Percentiles rank a stretch among this genome's conserved stretches.
phyloP scores from a whole-genome alignment of 53 echinoderm and acorn worm genomes.

The Antedon mediterranea region DNA sequence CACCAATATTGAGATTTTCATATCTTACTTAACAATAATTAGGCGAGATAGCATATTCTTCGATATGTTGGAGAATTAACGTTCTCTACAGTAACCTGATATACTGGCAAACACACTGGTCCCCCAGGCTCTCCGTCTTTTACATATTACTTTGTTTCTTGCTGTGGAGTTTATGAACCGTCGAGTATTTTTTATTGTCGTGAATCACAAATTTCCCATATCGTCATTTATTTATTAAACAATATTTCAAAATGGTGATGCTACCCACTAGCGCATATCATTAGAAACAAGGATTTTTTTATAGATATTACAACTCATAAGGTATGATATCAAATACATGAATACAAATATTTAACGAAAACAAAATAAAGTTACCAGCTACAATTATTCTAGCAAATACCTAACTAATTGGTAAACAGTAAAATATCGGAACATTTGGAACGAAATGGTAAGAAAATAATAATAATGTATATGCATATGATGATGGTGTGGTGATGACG shows the following conservation, averaged over 20 bases:
- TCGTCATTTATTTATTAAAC: constrained; percentile 1
- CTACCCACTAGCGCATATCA: neutral
- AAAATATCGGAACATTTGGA: no score
- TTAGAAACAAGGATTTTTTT: neutral
- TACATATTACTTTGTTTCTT: neutral
- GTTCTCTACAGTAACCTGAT: neutral
- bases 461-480: no score
- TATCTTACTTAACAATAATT: constrained; percentile 1
- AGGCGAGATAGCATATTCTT: neutral
- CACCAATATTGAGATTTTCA: neutral
- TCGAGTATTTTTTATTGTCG: neutral
- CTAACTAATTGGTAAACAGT: no score
- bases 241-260: neutral
- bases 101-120: neutral
- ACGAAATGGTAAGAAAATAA: no score
- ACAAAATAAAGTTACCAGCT: no score
- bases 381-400: no score
- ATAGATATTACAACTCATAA: no score
- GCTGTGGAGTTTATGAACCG: neutral
- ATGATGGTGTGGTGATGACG: no score
- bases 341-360: no score
- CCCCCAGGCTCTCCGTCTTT: neutral
- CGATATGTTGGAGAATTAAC: neutral
- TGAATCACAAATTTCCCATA: neutral
- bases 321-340: no score